phyloP scores from a whole-genome alignment of 1,140 invertebrate genomes.

The Sycophila sp. region DNA sequence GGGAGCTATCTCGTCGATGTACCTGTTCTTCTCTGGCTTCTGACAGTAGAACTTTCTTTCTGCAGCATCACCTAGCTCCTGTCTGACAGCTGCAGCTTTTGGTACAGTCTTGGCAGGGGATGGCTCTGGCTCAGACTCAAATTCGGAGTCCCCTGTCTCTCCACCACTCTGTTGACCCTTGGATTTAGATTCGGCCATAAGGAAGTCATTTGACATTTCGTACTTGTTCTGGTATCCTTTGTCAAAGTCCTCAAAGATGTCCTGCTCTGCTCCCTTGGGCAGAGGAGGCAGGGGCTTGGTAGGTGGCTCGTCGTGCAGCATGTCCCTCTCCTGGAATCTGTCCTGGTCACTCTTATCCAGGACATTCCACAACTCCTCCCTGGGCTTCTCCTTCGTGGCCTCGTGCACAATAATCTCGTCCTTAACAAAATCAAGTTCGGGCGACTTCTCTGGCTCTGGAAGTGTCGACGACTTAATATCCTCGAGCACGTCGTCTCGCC shows the following conservation, averaged over 20 bases:
- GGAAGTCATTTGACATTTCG: neutral
- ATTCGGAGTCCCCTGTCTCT: conserved; percentile 52
- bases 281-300: conserved; percentile 53
- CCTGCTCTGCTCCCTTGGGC: conserved; percentile 42
- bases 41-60: conserved; percentile 21
- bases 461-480: conserved; percentile 45
- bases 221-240: neutral
- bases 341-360: conserved; percentile 38
- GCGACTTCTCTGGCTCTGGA: conserved; percentile 44
- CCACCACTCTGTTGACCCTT: conserved; percentile 39
- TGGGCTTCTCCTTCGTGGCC: conserved; percentile 29
- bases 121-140: conserved; percentile 56
- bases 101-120: conserved; percentile 48
- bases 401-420: conserved; percentile 31
- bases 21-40: conserved; percentile 31
- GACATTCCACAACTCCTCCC: conserved; percentile 48
- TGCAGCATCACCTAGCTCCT: conserved; percentile 11
- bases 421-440: conserved; percentile 42
- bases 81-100: conserved; percentile 6
- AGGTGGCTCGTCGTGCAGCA: conserved; percentile 49
- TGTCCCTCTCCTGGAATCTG: conserved; percentile 1
- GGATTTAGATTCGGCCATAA: conserved; percentile 23
- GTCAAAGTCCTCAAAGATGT: neutral
- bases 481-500: conserved; percentile 30
- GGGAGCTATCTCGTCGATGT: conserved; percentile 69